phyloP scores from a whole-genome alignment of 2,113 vertebrate genomes.

The Montifringilla adamsi region DNA sequence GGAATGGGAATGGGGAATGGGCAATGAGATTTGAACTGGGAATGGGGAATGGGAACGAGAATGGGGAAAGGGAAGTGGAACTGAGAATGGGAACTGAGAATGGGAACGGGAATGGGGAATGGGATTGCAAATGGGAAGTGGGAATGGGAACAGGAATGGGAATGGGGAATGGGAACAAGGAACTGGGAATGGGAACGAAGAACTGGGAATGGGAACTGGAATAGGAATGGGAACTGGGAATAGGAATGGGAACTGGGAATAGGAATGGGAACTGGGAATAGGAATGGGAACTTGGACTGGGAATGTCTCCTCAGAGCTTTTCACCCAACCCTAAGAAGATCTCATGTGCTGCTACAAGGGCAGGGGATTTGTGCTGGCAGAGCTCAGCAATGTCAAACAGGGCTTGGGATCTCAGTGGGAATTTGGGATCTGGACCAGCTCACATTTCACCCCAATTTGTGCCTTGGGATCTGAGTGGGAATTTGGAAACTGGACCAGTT shows the following conservation, averaged over 20 bases:
- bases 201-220: no score
- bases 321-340: neutral
- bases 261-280: neutral
- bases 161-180: no score
- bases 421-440: neutral
- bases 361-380: neutral
- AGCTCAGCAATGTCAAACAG: neutral
- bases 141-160: no score
- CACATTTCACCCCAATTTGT: neutral
- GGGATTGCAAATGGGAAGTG: neutral
- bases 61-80: neutral
- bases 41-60: no score
- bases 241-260: no score
- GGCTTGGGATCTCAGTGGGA: neutral
- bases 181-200: neutral
- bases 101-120: neutral
- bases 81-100: neutral
- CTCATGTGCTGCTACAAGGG: neutral
- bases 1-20: neutral
- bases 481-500: neutral
- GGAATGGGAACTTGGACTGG: neutral
- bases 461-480: neutral
- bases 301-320: fast-evolving
- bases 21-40: neutral
- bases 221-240: neutral